Conservation (phyloP, 37 sponge, comb jelly and placozoan genomes). For the Petrosia ficiformis region DNA sequence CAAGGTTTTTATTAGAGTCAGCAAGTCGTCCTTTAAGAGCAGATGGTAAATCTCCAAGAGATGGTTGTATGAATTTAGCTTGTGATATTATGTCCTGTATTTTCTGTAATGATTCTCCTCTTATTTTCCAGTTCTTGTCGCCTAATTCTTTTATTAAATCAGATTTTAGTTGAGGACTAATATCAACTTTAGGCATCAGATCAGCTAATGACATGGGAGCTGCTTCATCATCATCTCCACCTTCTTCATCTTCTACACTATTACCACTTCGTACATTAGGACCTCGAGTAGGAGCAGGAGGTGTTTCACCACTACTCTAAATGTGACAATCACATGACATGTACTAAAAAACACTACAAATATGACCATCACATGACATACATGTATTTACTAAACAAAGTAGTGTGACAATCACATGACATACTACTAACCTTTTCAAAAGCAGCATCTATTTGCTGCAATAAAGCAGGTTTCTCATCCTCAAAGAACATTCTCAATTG, state of each 20-base stretch:
- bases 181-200: constrained; percentile 82
- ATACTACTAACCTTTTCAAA: constrained; percentile 53
- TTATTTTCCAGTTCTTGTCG: constrained; percentile 91
- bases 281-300: constrained; percentile 73
- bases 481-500: constrained; percentile 84
- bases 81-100: constrained; percentile 55
- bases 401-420: no score
- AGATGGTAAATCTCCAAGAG: constrained; percentile 78
- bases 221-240: constrained; percentile 2
- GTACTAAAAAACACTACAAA: no score
- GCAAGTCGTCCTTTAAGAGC: constrained; percentile 77
- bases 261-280: constrained; percentile 36
- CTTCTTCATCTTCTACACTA: constrained; percentile 29
- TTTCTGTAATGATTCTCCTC: constrained; percentile 76
- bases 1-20: constrained; percentile 91
- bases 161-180: constrained; percentile 73
- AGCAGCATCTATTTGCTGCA: constrained; percentile 77
- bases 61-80: constrained; percentile 83
- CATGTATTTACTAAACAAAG: no score
- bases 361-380: no score
- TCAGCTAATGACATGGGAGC: constrained; percentile 61
- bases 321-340: no score
- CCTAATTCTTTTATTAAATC: constrained; percentile 67
- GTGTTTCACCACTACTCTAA: constrained; percentile 37
- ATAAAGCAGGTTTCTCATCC: constrained; percentile 76